These are phyloP conservation scores for Lepidurus apus DNA, from an alignment of 1,140 invertebrate genomes.

Conservation along the genomic window DNA sequence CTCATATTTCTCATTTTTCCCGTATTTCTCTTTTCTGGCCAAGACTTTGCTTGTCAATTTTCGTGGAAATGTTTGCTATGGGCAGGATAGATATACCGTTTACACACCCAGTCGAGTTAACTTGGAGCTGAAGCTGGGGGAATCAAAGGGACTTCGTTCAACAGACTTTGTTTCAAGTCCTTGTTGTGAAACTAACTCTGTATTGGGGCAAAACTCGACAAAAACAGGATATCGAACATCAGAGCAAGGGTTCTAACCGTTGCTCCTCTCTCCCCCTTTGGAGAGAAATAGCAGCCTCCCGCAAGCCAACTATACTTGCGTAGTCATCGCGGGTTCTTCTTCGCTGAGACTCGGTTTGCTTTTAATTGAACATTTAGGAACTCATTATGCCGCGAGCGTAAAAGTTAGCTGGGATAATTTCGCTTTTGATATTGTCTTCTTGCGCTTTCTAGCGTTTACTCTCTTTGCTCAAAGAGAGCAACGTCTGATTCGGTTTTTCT, in stretches of 20 bases:
- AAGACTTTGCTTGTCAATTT: too few relatives aligned
- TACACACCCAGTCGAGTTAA: not conserved
- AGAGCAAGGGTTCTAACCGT: not conserved
- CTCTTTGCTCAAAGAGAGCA: too few relatives aligned
- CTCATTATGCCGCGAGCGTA: conserved; percentile 7
- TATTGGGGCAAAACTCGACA: not conserved
- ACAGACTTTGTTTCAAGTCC: not conserved
- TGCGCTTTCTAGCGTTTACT: too few relatives aligned
- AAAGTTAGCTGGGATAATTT: not conserved
- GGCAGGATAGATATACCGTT: not conserved
- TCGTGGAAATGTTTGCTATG: not conserved
- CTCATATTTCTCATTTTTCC: too few relatives aligned
- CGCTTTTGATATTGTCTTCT: too few relatives aligned
- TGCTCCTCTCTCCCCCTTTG: not conserved
- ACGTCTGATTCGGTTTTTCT: not conserved
- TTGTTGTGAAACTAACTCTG: not conserved
- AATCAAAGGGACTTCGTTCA: not conserved
- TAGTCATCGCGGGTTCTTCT: not conserved
- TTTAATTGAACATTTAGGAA: conserved; percentile 12
- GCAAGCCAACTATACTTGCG: not conserved
- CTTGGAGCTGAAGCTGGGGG: not conserved
- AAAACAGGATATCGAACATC: not conserved
- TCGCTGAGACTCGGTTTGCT: not conserved
- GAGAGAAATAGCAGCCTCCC: not conserved
- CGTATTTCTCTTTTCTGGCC: too few relatives aligned